Evolutionary conservation across 1,140 invertebrate genomes (phyloP), one percentile per base, ranked within the genome.

Genomic region (Conopomorpha cramerella): DNA sequence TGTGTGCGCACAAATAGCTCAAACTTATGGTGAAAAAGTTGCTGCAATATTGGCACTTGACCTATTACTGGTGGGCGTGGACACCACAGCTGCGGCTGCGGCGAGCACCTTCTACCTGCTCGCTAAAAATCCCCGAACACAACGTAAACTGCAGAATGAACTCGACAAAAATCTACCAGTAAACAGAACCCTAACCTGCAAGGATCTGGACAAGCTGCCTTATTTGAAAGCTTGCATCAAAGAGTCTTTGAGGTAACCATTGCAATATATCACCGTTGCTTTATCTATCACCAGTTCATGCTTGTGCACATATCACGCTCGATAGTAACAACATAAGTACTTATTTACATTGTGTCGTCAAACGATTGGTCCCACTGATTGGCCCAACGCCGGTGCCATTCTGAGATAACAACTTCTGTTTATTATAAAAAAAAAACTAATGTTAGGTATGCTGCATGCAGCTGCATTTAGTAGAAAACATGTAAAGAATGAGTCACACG

Each of bases 151-250:
- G 7, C 85, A 85, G 49, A 51, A 85, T 33, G 92, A 95, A 77
- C 60, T 95, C 6, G 62, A 72, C 30, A 60, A 55, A n/a, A 71
- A 86, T 23, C 57, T 92, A 23, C 82, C 85, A 7, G 43, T 52
- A 23, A 64, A 82, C 39, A 70, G 74, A 30, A 52, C 72, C 30
- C 65, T 95, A 12, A 86, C 85, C 40, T 74, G 81, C 28, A 72
- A 81, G 38, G 81, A 84, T 38, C 73, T 93, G 18, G 86, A 89
- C 34, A 81, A 84, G 43, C 72, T 93, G 51, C 82, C 83, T 8
- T 95, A 92, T 56, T 74, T 95, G 16, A 89, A 89, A 64, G 92
- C 92, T 2, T 94, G 90, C 57, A 85, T 96, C 7, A 95, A 93
- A 63, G 93, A 96, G 82, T 88, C 90, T 2, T 81, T 95, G 45